Percentiles rank a stretch among this genome's conserved stretches.
Conservation (phyloP, 1,140 invertebrate species). For the Drosophila malerkotliana region DNA sequence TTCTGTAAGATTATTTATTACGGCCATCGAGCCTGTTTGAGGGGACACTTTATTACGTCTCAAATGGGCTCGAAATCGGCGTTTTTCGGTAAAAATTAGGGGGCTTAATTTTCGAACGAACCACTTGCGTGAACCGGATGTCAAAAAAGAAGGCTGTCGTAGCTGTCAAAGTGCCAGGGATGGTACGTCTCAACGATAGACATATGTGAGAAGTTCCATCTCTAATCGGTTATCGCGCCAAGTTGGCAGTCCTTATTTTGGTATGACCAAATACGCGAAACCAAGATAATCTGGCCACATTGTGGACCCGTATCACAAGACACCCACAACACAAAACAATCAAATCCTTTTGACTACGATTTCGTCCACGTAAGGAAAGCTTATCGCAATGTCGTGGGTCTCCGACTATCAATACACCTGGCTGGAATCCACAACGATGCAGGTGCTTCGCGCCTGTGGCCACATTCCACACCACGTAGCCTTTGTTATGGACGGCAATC, state of each 20-base stretch:
- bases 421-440: conserved; percentile 91
- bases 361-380: background rate
- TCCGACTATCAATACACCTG: conserved; percentile 89
- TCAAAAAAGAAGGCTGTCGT: conserved; percentile 72
- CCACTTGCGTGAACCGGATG: conserved; percentile 82
- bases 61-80: conserved; percentile 1
- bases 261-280: background rate
- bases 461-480: conserved; percentile 95
- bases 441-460: conserved; percentile 90
- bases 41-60: conserved; percentile 10
- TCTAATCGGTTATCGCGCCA: background rate
- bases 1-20: background rate
- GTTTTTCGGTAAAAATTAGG: conserved; percentile 30
- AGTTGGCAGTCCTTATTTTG: background rate
- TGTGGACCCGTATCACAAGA: conserved; percentile 17
- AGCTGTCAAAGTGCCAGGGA: conserved; percentile 50
- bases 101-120: conserved; percentile 51
- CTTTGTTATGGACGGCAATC: conserved; percentile 99
- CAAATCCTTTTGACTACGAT: background rate
- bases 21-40: conserved; percentile 7
- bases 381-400: conserved; percentile 90
- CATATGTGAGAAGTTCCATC: background rate
- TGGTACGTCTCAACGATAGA: conserved; percentile 5
- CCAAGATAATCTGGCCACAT: background rate
- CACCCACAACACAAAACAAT: conserved; percentile 15